Evolutionary conservation across 2,888 invertebrate species (phyloP), one percentile per base, ranked within the genome.

Genomic region (Sicus ferrugineus): DNA sequence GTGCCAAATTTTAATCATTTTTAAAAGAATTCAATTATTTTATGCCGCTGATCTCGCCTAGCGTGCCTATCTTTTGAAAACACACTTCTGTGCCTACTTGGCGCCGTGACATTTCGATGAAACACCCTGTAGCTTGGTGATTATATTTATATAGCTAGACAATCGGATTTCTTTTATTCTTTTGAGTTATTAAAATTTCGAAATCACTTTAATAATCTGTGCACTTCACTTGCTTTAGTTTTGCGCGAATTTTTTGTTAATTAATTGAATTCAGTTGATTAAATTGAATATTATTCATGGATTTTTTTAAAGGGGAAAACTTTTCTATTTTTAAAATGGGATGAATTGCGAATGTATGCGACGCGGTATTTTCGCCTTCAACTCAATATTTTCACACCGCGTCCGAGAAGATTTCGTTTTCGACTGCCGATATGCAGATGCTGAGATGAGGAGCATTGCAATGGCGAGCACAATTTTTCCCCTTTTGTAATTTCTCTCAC

Each of bases 321-420:
- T 46, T n/a, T 62, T 68, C 75, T 75, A 75, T 75, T 75, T 75
- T 73, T 75, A 74, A 75, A 74, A 72, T 73, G 73, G 73, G 72
- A 73, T 72, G 71, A 71, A 68, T 72, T 73, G 71, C 73, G 72
- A 70, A 59, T 67, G 69, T 68, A 66, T 69, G 72, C 70, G 69
- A 71, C 65, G 72, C 67, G 30, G 26, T 68, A 42, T 28, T 19
- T 50, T 62, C 31, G 42, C 34, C 34, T 66, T 71, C 19, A 66
- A 58, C 59, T 73, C 70, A 69, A 58, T 70, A 70, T 71, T 69
- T 59, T 67, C 58, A 67, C 65, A 73, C 75, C 73, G 75, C 70
- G 72, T 71, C 74, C 71, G 58, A 72, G 70, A 71, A 72, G 65
- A 73, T 72, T 72, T 69, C 68, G 68, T 70, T 71, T 69, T 68